These are phyloP conservation scores for Nomada flava DNA, from an alignment of 2,888 invertebrate species.

Conservation along the genomic window DNA sequence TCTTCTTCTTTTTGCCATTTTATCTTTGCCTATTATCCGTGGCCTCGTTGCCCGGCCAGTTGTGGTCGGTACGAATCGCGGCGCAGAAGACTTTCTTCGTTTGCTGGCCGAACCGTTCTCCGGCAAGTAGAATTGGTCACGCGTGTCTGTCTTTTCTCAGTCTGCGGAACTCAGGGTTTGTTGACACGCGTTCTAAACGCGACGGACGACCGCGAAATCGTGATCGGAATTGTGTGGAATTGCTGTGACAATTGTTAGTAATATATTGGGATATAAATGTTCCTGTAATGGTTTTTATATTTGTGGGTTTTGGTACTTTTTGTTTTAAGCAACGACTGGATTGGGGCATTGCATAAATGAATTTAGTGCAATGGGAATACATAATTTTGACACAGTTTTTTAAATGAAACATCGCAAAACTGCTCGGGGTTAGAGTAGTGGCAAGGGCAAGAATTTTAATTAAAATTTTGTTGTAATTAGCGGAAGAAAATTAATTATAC, in stretches of 20 bases:
- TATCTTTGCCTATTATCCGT: not conserved
- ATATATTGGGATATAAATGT: too few species aligned
- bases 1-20: not conserved
- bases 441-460: constrained; percentile 7
- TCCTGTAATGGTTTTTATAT: too few species aligned
- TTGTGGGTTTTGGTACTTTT: too few species aligned
- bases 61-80: not conserved
- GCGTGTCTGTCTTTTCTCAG: not conserved
- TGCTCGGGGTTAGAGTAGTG: not conserved
- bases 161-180: not conserved
- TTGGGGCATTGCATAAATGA: too few species aligned
- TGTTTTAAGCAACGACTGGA: too few species aligned
- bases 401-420: constrained; percentile 4
- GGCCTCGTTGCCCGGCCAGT: constrained; percentile 14
- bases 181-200: not conserved
- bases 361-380: too few species aligned
- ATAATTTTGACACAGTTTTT: not conserved
- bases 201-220: too few species aligned
- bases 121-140: not conserved
- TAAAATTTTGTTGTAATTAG: constrained; percentile 9
- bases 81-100: not conserved
- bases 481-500: constrained; percentile 14
- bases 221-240: too few species aligned
- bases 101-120: not conserved
- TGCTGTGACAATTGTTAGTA: too few species aligned